Percentiles rank a stretch among this genome's conserved stretches.
Evolutionary conservation across 2,113 vertebrate genomes (phyloP).

Genomic region (Thymallus thymallus): DNA sequence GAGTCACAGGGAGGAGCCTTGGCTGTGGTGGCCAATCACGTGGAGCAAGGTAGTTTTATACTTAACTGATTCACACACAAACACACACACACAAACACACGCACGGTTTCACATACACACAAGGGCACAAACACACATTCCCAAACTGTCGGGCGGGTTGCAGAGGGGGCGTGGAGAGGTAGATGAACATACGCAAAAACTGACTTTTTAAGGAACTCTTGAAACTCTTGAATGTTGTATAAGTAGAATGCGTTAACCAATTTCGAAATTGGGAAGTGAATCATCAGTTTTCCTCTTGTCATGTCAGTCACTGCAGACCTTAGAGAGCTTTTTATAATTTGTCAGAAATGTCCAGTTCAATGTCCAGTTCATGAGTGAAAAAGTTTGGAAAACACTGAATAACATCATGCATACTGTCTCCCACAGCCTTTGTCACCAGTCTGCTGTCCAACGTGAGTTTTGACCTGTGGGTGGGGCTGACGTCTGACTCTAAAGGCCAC

Average conservation of each 20-base stretch:
- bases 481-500: constrained; percentile 80
- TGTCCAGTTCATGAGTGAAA: no score
- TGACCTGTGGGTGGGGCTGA: constrained; percentile 89
- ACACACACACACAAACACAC: background rate
- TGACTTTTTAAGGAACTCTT: no score
- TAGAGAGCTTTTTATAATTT: no score
- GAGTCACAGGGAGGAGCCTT: constrained; percentile 80
- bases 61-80: background rate
- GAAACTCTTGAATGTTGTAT: no score
- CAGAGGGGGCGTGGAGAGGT: no score
- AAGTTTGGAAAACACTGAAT: no score
- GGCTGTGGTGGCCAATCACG: constrained; percentile 81
- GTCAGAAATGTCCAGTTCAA: no score
- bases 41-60: constrained; percentile 85
- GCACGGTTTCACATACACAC: background rate
- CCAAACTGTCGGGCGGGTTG: no score
- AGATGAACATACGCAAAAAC: constrained; percentile 8
- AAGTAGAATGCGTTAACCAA: no score
- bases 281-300: no score
- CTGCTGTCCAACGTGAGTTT: constrained; percentile 81
- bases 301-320: no score
- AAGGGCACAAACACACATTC: constrained; percentile 1
- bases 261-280: no score
- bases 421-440: constrained; percentile 87
- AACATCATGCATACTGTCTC: constrained; percentile 2